Conservation (phyloP, 2,797 vertebrate species). For the Epinephelus coioides region DNA sequence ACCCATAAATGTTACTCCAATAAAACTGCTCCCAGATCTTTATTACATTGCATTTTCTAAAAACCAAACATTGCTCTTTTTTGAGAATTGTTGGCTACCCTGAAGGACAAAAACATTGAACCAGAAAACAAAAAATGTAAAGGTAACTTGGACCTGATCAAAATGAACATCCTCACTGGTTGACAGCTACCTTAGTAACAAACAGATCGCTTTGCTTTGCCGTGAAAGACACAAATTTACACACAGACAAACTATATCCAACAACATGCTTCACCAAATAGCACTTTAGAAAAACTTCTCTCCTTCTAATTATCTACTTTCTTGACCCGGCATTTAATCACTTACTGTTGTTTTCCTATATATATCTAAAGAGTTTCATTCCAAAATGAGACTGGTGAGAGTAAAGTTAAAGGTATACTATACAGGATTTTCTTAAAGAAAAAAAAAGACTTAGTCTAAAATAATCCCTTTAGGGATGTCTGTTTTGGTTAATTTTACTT, state of each 20-base stretch:
- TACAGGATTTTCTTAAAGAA: no score
- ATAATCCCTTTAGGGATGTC: no score
- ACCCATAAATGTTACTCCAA: neutral
- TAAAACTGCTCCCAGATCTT: conserved; percentile 23
- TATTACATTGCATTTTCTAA: conserved; percentile 13
- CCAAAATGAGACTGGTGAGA: conserved; percentile 21
- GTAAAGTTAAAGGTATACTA: neutral
- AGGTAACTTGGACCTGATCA: conserved; percentile 36
- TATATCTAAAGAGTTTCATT: conserved; percentile 36
- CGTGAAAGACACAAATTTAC: conserved; percentile 59
- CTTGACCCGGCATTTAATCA: conserved; percentile 1
- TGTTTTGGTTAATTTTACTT: no score
- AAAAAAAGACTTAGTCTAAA: no score
- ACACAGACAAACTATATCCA: conserved; percentile 61
- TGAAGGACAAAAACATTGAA: conserved; percentile 45
- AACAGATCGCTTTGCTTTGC: conserved; percentile 4
- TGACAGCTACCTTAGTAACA: conserved; percentile 33
- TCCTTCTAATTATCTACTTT: conserved; percentile 31
- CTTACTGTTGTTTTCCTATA: conserved; percentile 38
- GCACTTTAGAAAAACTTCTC: conserved; percentile 53
- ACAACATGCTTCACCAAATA: conserved; percentile 67
- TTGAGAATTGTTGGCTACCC: conserved; percentile 31
- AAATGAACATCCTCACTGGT: conserved; percentile 36
- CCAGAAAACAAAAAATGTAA: conserved; percentile 40
- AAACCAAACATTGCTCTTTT: conserved; percentile 40